Conservation (phyloP, 2,888 invertebrate species). For the Dinocampus coccinellae region DNA sequence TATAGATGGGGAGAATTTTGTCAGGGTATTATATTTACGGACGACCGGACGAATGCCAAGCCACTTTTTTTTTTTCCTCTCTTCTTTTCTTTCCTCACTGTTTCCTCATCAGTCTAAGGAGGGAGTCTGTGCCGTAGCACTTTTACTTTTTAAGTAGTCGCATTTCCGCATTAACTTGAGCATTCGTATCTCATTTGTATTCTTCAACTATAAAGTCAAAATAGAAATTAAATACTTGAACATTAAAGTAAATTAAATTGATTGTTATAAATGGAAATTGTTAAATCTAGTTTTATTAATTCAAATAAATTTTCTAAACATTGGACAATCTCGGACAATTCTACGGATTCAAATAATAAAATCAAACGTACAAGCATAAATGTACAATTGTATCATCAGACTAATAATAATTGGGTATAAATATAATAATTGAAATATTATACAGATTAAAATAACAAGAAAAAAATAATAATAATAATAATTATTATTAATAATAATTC, state of each 20-base stretch:
- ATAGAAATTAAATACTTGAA: background rate
- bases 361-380: slow-evolving; percentile 20
- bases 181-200: background rate
- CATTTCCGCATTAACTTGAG: slow-evolving; percentile 5
- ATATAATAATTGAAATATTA: too few relatives aligned
- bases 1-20: background rate
- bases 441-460: background rate
- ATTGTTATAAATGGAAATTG: slow-evolving; percentile 33
- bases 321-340: slow-evolving; percentile 14
- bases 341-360: background rate
- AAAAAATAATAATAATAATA: background rate
- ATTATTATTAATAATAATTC: background rate
- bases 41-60: slow-evolving; percentile 33
- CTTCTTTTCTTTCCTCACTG: slow-evolving; percentile 18
- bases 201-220: background rate
- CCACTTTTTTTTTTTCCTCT: slow-evolving; percentile 26
- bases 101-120: slow-evolving; percentile 14
- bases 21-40: slow-evolving; percentile 40
- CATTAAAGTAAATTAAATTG: background rate
- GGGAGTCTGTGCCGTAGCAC: background rate
- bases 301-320: background rate
- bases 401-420: slow-evolving; percentile 17
- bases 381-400: slow-evolving; percentile 2
- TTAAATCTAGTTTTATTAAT: slow-evolving; percentile 16
- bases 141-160: slow-evolving; percentile 25